Base-by-base conservation (phyloP, 2,113 vertebrate species). In the Nesoenas mayeri region DNA sequence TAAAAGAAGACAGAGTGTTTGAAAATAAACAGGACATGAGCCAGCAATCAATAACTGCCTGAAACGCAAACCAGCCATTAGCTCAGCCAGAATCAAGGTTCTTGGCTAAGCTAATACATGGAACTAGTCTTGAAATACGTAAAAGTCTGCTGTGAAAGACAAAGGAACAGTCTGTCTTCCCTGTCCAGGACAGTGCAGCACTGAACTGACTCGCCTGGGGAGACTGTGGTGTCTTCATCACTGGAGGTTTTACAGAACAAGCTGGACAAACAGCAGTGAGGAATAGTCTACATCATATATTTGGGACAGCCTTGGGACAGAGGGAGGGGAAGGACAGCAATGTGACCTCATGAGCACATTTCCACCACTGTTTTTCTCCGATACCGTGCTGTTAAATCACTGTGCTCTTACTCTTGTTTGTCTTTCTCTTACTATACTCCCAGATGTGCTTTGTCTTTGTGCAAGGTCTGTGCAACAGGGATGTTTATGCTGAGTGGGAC, bases 31-130 rank as follows among this genome's bases (percentile, higher is more conserved):
- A 62, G 34, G 4, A 32, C 56, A 6, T 6, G 10, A 84, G n/a
- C 73, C 87, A 96, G 42, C 65, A 75, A 95, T 96, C 91, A 85
- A 91, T 94, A 94, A 60, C 20, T 29, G 11, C 34, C 69, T 91
- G 58, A 89, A 94, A 81, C 20, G 25, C 26, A 81, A 93, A 70
- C 9, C n/a, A 95, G 5, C 24, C 2, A 20, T 40, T 54, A 64
- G 38, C 5, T 85, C 71, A 62, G 42, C 34, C 61, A 89, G 42
- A 93, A 71, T 71, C 73, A 70, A 72, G 57, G 48, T 53, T 89
- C 78, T 93, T 91, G 81, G 42, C 70, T 89, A 72, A 93, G 70
- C 36, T 56, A 54, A 66, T 22, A 20, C 22, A 42, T 60, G 73
- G 67, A 89, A 81, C 47, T 58, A 15, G 32, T 87, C 73, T 65